Percentiles rank a stretch among this genome's conserved stretches.
These are phyloP conservation scores for Mola mola DNA, from an alignment of 2,113 vertebrate genomes.

Conservation along the genomic window DNA sequence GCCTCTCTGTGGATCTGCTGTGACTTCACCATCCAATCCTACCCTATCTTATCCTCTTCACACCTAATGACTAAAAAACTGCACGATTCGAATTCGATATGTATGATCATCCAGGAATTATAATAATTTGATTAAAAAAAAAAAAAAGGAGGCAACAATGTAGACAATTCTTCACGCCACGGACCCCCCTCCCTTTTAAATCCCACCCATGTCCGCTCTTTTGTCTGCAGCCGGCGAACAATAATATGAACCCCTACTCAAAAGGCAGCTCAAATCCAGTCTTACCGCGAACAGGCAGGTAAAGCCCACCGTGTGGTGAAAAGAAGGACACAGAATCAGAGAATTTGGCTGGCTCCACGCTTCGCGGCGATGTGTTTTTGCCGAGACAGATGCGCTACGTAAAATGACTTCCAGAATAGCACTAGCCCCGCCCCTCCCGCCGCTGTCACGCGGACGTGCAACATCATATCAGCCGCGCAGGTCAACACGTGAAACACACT, in stretches of 20 bases:
- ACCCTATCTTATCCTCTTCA: neutral
- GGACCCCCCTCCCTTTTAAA: slow-evolving; percentile 80
- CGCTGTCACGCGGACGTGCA: slow-evolving; percentile 42
- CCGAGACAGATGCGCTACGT: slow-evolving; percentile 73
- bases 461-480: too few species aligned
- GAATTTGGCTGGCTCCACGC: slow-evolving; percentile 3
- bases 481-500: too few species aligned
- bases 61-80: neutral
- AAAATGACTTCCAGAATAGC: slow-evolving; percentile 54
- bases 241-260: too few species aligned
- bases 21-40: slow-evolving; percentile 1
- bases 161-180: slow-evolving; percentile 58
- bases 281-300: slow-evolving; percentile 57
- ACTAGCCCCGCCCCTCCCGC: slow-evolving; percentile 54
- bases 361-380: slow-evolving; percentile 27
- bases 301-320: too few species aligned
- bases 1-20: neutral
- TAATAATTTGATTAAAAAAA: neutral
- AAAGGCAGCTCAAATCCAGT: neutral
- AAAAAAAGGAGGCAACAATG: slow-evolving; percentile 38
- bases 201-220: slow-evolving; percentile 78
- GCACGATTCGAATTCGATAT: neutral
- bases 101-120: neutral
- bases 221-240: slow-evolving; percentile 62
- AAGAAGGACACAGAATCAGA: slow-evolving; percentile 3